Evolutionary conservation across 2,888 invertebrate genomes (phyloP).

Genomic region (Drosophila austrosaltans): DNA sequence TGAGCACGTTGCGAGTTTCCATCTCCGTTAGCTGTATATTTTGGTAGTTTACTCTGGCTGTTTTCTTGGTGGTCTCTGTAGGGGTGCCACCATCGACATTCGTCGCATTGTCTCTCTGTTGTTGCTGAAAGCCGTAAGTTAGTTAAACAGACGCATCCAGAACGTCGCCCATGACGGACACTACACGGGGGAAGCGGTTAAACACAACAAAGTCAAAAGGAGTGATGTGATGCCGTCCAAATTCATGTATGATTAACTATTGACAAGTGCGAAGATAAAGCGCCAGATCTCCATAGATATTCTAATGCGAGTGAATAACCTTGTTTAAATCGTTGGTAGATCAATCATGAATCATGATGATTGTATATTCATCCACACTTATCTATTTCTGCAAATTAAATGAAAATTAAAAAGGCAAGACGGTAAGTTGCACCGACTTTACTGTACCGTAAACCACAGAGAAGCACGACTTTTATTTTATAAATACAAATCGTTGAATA

Average conservation of each 20-base stretch:
- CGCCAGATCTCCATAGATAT: no score
- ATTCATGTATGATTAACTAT: background rate
- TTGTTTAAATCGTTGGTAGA: no score
- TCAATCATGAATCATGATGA: no score
- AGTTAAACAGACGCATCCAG: conserved; percentile 8
- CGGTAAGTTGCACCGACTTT: no score
- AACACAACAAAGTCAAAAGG: background rate
- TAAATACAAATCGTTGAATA: no score
- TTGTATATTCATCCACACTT: no score
- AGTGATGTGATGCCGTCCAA: background rate
- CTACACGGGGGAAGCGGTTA: background rate
- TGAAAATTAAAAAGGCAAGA: no score
- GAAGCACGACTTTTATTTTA: no score
- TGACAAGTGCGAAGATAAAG: no score
- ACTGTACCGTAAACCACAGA: no score
- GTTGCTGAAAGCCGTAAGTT: background rate
- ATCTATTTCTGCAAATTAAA: no score
- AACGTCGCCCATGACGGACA: background rate
- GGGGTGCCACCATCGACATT: conserved; percentile 5
- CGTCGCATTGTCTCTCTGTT: conserved; percentile 15
- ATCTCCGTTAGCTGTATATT: conserved; percentile 41
- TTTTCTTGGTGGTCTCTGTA: conserved; percentile 39
- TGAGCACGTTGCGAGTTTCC: conserved; percentile 20
- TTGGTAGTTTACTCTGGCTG: conserved; percentile 51
- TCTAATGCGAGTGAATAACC: no score